phyloP scores from a whole-genome alignment of 1,140 invertebrate genomes.

The Teleogryllus occipitalis region DNA sequence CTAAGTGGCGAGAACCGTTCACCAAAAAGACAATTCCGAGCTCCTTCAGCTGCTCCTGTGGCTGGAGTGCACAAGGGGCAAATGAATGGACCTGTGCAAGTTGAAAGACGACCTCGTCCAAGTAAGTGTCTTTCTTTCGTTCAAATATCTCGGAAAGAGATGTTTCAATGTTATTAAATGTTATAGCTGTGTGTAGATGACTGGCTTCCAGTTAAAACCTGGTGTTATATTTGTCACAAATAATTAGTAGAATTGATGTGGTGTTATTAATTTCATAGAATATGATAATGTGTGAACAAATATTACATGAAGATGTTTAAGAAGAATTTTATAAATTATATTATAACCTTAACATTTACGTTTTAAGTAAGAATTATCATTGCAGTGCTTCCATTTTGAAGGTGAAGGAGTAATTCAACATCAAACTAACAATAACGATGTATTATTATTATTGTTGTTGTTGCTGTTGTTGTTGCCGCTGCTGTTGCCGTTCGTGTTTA shows the following conservation, averaged over 20 bases:
- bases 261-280: not conserved
- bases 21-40: constrained; percentile 58
- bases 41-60: constrained; percentile 21
- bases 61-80: not conserved
- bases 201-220: not conserved
- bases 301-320: not conserved
- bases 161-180: not conserved
- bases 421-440: too few relatives aligned
- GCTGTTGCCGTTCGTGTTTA: too few relatives aligned
- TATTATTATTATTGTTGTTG: too few relatives aligned
- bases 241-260: not conserved
- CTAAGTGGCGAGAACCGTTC: constrained; percentile 51
- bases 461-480: too few relatives aligned
- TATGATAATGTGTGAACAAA: constrained; percentile 1
- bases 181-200: not conserved
- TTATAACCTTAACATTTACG: too few relatives aligned
- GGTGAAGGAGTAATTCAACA: too few relatives aligned
- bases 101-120: constrained; percentile 35
- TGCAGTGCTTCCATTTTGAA: too few relatives aligned
- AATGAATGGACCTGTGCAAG: constrained; percentile 19
- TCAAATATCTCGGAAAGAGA: not conserved
- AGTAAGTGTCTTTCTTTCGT: constrained; percentile 40
- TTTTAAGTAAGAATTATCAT: too few relatives aligned
- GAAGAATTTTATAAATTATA: too few relatives aligned
- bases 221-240: not conserved